Evolutionary conservation across 2,888 invertebrate genomes (phyloP).

Genomic region (Callinectes sapidus): DNA sequence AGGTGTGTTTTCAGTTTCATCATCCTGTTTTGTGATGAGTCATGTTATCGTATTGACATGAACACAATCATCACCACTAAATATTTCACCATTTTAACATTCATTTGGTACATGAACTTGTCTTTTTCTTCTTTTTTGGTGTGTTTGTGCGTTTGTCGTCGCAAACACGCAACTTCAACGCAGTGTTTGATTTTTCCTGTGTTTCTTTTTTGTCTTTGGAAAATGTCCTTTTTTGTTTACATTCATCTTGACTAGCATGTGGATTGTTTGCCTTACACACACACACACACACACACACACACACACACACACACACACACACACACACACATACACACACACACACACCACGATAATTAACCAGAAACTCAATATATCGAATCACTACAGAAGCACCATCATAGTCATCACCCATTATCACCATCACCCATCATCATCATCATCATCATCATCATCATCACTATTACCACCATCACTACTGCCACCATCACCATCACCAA

Average conservation of each 20-base stretch:
- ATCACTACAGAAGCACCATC: constrained; percentile 22
- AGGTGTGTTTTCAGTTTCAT: background rate
- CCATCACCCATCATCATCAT: background rate
- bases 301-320: constrained; percentile 25
- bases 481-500: background rate
- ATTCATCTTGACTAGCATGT: constrained; percentile 18
- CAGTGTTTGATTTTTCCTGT: background rate
- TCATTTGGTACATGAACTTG: background rate
- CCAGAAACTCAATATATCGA: background rate
- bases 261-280: background rate
- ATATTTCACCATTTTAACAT: background rate
- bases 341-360: background rate
- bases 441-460: background rate
- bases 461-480: background rate
- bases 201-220: background rate
- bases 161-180: background rate
- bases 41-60: background rate
- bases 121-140: background rate
- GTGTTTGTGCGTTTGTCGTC: background rate
- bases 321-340: constrained; percentile 4
- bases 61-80: background rate
- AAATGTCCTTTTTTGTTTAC: background rate
- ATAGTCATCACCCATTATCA: background rate
- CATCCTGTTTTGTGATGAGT: background rate
- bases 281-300: constrained; percentile 20